These are phyloP conservation scores for Achlya flavicornis DNA, from an alignment of 2,888 invertebrate species.

Conservation along the genomic window DNA sequence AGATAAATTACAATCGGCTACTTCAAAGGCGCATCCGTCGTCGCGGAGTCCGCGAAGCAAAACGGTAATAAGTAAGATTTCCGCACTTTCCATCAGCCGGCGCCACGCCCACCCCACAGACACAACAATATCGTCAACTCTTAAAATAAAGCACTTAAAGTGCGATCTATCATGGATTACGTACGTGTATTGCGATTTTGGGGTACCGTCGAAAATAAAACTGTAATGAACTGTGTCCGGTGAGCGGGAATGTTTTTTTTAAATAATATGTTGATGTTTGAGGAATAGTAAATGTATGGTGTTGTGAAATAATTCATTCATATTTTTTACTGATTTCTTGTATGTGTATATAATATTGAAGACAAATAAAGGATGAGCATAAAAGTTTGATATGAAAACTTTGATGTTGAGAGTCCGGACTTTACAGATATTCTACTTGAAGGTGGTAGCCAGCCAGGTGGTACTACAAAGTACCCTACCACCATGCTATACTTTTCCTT, in stretches of 20 bases:
- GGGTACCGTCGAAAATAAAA: constrained; percentile 12
- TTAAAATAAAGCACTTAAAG: constrained; percentile 75
- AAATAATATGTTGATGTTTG: no score
- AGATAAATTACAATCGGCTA: constrained; percentile 13
- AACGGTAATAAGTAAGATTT: constrained; percentile 29
- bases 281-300: no score
- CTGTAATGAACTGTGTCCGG: constrained; percentile 4
- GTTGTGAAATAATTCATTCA: no score
- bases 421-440: no score
- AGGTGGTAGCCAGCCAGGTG: no score
- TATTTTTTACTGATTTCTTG: no score
- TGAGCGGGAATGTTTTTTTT: background rate
- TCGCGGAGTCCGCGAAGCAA: constrained; percentile 1
- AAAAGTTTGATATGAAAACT: no score
- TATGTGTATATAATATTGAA: no score
- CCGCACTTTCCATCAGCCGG: constrained; percentile 57
- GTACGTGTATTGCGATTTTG: constrained; percentile 26
- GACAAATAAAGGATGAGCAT: no score
- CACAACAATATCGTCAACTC: constrained; percentile 64
- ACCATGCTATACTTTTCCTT: no score
- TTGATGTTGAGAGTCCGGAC: no score
- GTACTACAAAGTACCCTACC: no score
- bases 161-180: constrained; percentile 58
- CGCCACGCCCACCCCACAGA: constrained; percentile 57
- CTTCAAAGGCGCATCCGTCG: constrained; percentile 12